Base-by-base conservation (phyloP, 2,113 vertebrate species). In the Daubentonia madagascariensis region DNA sequence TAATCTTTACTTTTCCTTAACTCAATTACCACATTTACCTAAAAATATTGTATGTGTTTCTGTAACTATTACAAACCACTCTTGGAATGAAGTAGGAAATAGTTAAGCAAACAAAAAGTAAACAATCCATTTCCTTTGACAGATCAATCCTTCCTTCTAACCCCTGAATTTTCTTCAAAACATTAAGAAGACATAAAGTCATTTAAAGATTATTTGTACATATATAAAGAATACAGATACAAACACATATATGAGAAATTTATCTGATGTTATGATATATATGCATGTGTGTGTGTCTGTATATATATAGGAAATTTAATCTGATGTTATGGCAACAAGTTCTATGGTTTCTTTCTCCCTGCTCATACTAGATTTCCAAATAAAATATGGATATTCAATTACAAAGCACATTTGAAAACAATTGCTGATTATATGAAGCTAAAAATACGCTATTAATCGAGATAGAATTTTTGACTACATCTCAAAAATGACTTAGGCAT, bases 341-440 rank as follows among this genome's bases (percentile, higher is more conserved):
- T 70, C 72, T 86, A 91, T 37, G 5, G 40, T 35, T 94, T 90
- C 63, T 85, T 89, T 86, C 28, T 81, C 59, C 30, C 32, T 95
- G 28, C 20, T 85, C 50, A 65, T 79, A 83, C 37, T 40, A 92
- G 73, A 92, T 96, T 83, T 80, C 67, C 59, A 92, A 96, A 76
- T 86, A 85, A 98, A 97, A 95, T 63, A 35, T 6, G 18, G 14
- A 76, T 50, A 92, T 63, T 91, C 85, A 79, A 35, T 85, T 79
- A 79, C 32, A 89, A 72, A 91, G 40, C 79, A 81, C 61, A 94
- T 93, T 84, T 81, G 40, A 96, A 97, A 97, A 92, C 52, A 92
- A 91, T 94, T 87, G 65, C 80, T 52, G 43, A 68, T 7, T 78
- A 65, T 28, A 40, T 28, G 45, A 92, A 79, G 52, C 65, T 95